Base-by-base conservation (phyloP, 2,888 invertebrate genomes). In the Caenorhabditis sp. region DNA sequence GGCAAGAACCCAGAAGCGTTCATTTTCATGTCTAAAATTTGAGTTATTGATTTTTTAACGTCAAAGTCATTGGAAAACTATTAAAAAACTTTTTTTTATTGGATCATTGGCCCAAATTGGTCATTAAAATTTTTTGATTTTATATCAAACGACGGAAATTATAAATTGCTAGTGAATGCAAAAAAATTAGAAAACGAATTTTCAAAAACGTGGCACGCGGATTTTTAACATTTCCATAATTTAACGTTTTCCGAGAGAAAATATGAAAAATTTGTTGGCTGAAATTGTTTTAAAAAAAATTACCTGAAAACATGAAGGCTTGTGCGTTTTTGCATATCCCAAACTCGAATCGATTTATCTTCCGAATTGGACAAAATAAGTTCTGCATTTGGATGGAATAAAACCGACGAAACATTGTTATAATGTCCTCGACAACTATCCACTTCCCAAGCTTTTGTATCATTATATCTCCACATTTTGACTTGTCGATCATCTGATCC, bases 351-450 rank as follows among this genome's bases (percentile, higher is more conserved):
- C 87, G 94, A 95, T 89, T 94, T 95, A 90, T 99, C 97, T 89
- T 99, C 99, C 21, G 97, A 94, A 90, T 99, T 97, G 37, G 95
- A 95, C 55, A 99, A 90, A 74, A 99, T 94, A 36, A 97, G 91
- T 88, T 99, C 99, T 88, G 97, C 82, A 21, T 95, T 91, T 0
- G 99, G 97, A 90, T 99, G 97, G 90, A 99, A 99, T 55, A 96
- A 89, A 0, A 94, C 95, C 88, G 97, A 97, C 0, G 97, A 97
- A 1, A 99, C 97, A 89, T 99, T 99, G 91, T 97, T 96, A 91
- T 97, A 99, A 89, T 99, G 99, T 0, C 99, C 99, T n/a, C 99
- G 92, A 85, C 97, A 99, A 0, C 97, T 95, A 89, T 99, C 99
- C 5, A 77, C 65, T 88, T 99, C 97, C 97, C 97, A 97, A 0